These are phyloP conservation scores for Drosophila helvetica DNA, from an alignment of 2,888 invertebrate genomes.

Conservation along the genomic window DNA sequence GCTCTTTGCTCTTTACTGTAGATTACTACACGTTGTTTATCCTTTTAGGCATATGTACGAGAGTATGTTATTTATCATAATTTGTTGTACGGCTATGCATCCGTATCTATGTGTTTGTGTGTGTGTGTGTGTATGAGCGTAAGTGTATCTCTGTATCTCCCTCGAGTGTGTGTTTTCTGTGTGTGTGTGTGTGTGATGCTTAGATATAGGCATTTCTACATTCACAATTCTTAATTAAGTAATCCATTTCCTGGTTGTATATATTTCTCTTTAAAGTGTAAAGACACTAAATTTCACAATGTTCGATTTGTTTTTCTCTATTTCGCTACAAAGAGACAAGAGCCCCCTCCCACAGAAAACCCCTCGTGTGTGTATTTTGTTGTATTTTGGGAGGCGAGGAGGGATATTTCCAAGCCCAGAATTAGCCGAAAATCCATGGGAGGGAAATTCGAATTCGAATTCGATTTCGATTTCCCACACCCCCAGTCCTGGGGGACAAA, in stretches of 20 bases:
- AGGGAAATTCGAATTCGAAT: constrained; percentile 2
- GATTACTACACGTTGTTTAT: constrained; percentile 71
- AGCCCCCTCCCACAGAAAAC: constrained; percentile 31
- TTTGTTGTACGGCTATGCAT: constrained; percentile 34
- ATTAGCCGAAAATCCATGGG: constrained; percentile 32
- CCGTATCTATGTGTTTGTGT: constrained; percentile 19
- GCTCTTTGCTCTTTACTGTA: constrained; percentile 47
- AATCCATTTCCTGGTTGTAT: constrained; percentile 24
- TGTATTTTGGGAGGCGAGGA: constrained; percentile 4
- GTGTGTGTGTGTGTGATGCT: constrained; percentile 49
- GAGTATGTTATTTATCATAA: constrained; percentile 55
- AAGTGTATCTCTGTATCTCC: constrained; percentile 19
- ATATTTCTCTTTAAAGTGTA: constrained; percentile 75
- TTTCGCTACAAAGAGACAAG: constrained; percentile 48
- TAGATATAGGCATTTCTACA: constrained; percentile 55
- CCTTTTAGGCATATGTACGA: constrained; percentile 75
- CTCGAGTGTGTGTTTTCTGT: constrained; percentile 3
- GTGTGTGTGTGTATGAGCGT: background rate
- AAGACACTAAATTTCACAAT: constrained; percentile 83
- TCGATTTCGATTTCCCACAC: no score
- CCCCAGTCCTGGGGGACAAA: constrained; percentile 25
- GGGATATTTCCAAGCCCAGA: constrained; percentile 34
- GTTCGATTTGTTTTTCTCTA: constrained; percentile 61
- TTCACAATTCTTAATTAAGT: constrained; percentile 59
- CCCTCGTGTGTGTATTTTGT: constrained; percentile 3